A percentile compares a stretch with the other conserved stretches of the same genome.
Conservation (phyloP, 2,113 vertebrate genomes). For the Lophotis ruficrista region DNA sequence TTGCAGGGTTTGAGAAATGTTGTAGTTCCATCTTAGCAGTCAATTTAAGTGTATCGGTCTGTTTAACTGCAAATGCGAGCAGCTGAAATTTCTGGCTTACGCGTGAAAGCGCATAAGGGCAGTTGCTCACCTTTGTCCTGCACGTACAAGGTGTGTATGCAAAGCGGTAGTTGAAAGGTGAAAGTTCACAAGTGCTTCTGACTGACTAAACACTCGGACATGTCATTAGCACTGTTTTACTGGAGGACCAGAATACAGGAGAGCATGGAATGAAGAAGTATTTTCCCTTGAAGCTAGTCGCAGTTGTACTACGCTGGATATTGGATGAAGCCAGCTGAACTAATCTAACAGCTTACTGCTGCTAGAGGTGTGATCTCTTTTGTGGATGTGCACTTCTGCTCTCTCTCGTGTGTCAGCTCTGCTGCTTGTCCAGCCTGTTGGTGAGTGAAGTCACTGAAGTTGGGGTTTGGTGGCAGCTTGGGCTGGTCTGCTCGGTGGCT, state of each 20-base stretch:
- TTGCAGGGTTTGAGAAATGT: neutral
- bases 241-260: neutral
- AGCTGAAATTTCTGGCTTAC: neutral
- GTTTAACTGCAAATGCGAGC: neutral
- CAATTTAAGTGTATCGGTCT: neutral
- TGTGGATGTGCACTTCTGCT: neutral
- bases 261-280: neutral
- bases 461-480: neutral
- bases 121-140: conserved; percentile 38
- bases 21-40: neutral
- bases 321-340: neutral
- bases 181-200: conserved; percentile 4
- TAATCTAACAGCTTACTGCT: neutral
- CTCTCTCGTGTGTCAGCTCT: neutral
- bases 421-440: neutral
- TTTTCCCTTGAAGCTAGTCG: neutral
- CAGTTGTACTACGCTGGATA: neutral
- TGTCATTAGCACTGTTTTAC: neutral
- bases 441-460: neutral
- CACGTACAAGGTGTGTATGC: fast-evolving
- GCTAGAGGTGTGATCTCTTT: neutral
- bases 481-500: neutral
- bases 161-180: neutral
- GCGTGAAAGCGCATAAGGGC: neutral
- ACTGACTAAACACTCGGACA: neutral